phyloP scores from a whole-genome alignment of 2,888 invertebrate species.

The Trissolcus brochymenae region DNA sequence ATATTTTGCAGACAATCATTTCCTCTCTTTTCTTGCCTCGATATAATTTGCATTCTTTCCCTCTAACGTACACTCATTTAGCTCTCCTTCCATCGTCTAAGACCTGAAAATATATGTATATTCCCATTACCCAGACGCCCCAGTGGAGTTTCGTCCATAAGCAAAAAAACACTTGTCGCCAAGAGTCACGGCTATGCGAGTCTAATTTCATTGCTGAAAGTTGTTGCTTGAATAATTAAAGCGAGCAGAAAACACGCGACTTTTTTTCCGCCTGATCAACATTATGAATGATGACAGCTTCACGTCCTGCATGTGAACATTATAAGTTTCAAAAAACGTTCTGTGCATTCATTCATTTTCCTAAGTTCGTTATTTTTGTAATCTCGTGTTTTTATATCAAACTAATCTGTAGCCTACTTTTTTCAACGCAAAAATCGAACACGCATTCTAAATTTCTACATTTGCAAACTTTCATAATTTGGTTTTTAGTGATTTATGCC shows the following conservation, averaged over 20 bases:
- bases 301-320: conserved; percentile 19
- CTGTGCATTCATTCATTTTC: too few relatives aligned
- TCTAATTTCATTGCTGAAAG: conserved; percentile 74
- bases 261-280: conserved; percentile 70
- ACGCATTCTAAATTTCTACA: conserved; percentile 33
- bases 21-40: not conserved
- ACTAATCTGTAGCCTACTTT: too few relatives aligned
- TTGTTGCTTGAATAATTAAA: conserved; percentile 75
- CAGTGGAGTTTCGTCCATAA: conserved; percentile 62
- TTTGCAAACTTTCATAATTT: conserved; percentile 42
- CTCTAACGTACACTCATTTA: conserved; percentile 52
- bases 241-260: conserved; percentile 70
- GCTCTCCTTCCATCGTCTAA: conserved; percentile 49
- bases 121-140: conserved; percentile 53
- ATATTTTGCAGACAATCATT: not conserved
- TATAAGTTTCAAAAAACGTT: not conserved
- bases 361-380: too few relatives aligned
- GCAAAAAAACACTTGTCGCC: conserved; percentile 73
- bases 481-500: conserved; percentile 46
- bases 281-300: conserved; percentile 64
- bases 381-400: too few relatives aligned
- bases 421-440: too few relatives aligned
- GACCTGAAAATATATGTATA: conserved; percentile 58
- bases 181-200: conserved; percentile 68
- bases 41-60: conserved; percentile 52